phyloP scores from a whole-genome alignment of 1,140 invertebrate genomes.

The Drosophila setifemur region DNA sequence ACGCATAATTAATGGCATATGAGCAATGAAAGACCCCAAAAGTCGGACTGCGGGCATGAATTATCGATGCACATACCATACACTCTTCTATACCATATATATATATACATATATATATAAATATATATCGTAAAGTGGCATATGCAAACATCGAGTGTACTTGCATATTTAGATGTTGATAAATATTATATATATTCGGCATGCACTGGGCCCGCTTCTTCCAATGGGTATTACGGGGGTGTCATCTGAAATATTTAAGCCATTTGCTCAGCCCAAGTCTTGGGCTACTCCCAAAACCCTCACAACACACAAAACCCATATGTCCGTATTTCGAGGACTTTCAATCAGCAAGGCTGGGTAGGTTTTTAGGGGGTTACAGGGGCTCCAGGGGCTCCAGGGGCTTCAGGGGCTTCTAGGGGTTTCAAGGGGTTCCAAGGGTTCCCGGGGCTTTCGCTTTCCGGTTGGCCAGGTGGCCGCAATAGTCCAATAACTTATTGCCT shows the following conservation, averaged over 20 bases:
- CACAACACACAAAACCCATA: too few relatives aligned
- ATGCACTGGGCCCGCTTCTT: slow-evolving; percentile 11
- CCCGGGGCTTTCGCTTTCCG: neutral
- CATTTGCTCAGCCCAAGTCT: slow-evolving; percentile 57
- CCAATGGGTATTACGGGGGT: slow-evolving; percentile 46
- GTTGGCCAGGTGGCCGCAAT: slow-evolving; percentile 69
- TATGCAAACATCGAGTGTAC: slow-evolving; percentile 19
- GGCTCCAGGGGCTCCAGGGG: neutral
- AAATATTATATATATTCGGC: slow-evolving; percentile 56
- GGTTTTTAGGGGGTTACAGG: neutral
- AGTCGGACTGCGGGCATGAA: slow-evolving; percentile 35
- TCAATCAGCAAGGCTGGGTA: slow-evolving; percentile 7
- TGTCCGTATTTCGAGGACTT: slow-evolving; percentile 45
- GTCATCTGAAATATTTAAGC: slow-evolving; percentile 64
- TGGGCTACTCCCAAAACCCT: slow-evolving; percentile 37
- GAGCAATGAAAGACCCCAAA: slow-evolving; percentile 15
- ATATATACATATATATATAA: neutral
- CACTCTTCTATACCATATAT: neutral
- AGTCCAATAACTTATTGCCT: slow-evolving; percentile 67
- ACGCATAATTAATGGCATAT: slow-evolving; percentile 61
- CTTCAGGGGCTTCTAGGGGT: neutral
- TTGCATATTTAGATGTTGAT: slow-evolving; percentile 72
- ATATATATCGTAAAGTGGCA: neutral
- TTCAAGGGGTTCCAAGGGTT: neutral
- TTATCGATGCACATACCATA: slow-evolving; percentile 51